These are phyloP conservation scores for Hemaris fuciformis DNA, from an alignment of 2,888 invertebrate species.

Conservation along the genomic window DNA sequence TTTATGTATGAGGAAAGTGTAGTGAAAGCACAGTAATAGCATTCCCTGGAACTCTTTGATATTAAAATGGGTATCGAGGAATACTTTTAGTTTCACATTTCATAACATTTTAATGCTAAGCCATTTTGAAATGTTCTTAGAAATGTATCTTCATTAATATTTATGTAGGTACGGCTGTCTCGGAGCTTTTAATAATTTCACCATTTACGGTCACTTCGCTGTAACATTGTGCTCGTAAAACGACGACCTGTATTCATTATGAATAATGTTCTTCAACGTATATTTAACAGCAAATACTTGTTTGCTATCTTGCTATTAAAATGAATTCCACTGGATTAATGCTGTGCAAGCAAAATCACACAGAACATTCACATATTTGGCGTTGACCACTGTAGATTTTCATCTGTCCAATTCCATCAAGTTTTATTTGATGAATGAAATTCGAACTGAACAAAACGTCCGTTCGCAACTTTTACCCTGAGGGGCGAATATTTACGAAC, in stretches of 20 bases:
- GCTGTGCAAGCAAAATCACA: neutral
- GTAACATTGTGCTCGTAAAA: constrained; percentile 15
- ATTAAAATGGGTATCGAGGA: constrained; percentile 5
- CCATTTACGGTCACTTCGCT: neutral
- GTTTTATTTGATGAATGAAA: constrained; percentile 19
- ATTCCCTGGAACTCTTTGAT: neutral
- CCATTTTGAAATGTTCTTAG: constrained; percentile 17
- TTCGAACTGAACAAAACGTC: constrained; percentile 20
- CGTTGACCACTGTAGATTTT: constrained; percentile 20
- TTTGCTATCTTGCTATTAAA: neutral
- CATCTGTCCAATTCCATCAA: constrained; percentile 20
- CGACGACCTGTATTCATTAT: neutral
- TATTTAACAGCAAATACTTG: neutral
- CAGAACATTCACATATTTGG: neutral
- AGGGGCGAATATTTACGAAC: constrained; percentile 32
- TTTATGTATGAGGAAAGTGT: neutral
- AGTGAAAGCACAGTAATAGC: neutral
- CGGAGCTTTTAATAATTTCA: neutral
- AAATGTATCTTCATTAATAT: constrained; percentile 14
- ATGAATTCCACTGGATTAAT: neutral
- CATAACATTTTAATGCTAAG: constrained; percentile 10
- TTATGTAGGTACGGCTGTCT: neutral
- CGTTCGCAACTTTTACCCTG: constrained; percentile 24
- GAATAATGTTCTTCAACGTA: neutral
- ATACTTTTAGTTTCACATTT: neutral